phyloP scores from a whole-genome alignment of 2,888 invertebrate species.

The Netelia fuscicornis region DNA sequence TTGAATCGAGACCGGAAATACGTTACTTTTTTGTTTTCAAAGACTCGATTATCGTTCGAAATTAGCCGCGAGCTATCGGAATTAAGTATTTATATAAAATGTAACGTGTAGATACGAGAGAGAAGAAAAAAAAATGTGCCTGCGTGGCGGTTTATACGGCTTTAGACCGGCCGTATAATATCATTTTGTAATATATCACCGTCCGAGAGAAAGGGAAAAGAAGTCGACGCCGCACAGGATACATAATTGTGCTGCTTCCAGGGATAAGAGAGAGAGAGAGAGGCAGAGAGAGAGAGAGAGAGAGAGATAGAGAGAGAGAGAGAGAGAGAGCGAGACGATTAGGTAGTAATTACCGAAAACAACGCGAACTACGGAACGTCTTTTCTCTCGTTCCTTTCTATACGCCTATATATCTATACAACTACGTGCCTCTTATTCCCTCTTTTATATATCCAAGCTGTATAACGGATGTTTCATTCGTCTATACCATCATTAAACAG shows the following conservation, averaged over 20 bases:
- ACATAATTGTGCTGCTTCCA: conserved; percentile 60
- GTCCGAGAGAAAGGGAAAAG: conserved; percentile 10
- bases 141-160: conserved; percentile 15
- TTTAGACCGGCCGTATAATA: conserved; percentile 3
- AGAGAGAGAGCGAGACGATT: conserved; percentile 65
- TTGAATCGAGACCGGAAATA: neutral
- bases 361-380: conserved; percentile 72
- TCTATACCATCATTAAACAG: conserved; percentile 80
- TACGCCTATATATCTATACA: conserved; percentile 2
- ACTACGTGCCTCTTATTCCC: neutral
- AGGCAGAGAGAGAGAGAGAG: neutral
- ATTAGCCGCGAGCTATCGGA: conserved; percentile 24
- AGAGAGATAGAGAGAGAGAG: neutral
- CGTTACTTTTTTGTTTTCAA: neutral
- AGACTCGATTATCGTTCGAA: conserved; percentile 9
- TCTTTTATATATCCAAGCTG: conserved; percentile 16
- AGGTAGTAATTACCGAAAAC: conserved; percentile 80
- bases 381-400: conserved; percentile 34
- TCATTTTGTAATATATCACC: conserved; percentile 46
- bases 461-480: conserved; percentile 79
- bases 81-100: conserved; percentile 17
- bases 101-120: neutral
- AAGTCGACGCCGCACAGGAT: conserved; percentile 51
- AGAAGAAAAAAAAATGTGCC: no score
- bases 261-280: neutral